These are phyloP conservation scores for Alethe castanea DNA, from an alignment of 2,113 vertebrate species.

Conservation along the genomic window DNA sequence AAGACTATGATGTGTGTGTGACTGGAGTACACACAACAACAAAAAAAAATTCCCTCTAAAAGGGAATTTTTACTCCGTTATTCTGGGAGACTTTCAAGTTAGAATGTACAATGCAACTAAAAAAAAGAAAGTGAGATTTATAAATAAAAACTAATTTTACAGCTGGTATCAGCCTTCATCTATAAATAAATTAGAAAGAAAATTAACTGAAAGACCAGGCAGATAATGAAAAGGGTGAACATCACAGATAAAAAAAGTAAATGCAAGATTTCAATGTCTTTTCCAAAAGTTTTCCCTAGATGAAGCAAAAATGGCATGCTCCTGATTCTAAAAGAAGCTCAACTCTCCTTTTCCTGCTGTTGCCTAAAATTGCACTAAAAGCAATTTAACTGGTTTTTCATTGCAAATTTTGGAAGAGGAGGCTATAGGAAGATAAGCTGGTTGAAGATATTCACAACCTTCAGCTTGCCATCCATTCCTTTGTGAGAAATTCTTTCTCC, in stretches of 20 bases:
- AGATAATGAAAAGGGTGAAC: neutral
- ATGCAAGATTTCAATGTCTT: neutral
- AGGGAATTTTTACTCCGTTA: neutral
- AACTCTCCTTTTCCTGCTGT: neutral
- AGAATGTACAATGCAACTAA: neutral
- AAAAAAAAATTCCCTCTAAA: neutral
- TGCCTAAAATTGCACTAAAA: neutral
- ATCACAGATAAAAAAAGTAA: neutral
- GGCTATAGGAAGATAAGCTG: neutral
- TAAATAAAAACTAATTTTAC: neutral
- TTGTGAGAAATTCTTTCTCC: neutral
- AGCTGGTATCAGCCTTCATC: neutral
- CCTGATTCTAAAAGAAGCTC: neutral
- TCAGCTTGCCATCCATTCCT: neutral
- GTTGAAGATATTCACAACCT: neutral
- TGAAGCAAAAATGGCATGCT: neutral
- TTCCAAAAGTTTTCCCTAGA: neutral
- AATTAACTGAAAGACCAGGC: neutral
- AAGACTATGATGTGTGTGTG: neutral
- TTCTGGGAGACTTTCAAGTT: neutral
- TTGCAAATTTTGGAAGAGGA: neutral
- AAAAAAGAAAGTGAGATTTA: neutral
- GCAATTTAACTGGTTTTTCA: neutral
- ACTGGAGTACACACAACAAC: neutral
- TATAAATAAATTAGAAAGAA: neutral